Percentiles rank a stretch among this genome's conserved stretches.
Conservation (phyloP, 2,113 vertebrate genomes). For the Odontophorus gujanensis region DNA sequence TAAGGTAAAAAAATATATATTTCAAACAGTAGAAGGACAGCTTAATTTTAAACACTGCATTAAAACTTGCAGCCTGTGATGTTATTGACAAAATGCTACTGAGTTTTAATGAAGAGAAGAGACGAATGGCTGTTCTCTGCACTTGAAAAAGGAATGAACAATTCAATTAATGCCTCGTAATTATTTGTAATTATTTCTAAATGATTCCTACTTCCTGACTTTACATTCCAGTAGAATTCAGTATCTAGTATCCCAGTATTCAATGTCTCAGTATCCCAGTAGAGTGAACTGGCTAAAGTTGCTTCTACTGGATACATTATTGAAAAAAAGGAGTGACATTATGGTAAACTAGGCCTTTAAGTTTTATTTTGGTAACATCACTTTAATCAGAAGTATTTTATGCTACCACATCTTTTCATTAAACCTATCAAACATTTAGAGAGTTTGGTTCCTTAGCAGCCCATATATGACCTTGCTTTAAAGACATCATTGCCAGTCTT, state of each 20-base stretch:
- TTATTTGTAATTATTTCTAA: neutral
- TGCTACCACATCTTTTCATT: neutral
- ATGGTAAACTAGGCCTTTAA: neutral
- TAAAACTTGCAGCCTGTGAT: neutral
- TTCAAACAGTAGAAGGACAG: neutral
- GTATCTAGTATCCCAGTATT: too few species aligned
- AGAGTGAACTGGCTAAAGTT: too few species aligned
- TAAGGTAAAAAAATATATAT: neutral
- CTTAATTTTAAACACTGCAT: neutral
- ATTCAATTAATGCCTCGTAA: neutral
- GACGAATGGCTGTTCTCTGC: neutral
- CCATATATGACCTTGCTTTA: neutral
- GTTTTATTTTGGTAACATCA: neutral
- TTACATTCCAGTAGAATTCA: too few species aligned
- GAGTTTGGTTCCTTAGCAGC: neutral
- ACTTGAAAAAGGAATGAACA: neutral
- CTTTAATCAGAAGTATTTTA: neutral
- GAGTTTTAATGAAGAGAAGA: neutral
- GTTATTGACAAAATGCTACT: neutral
- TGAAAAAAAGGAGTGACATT: neutral
- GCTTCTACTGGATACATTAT: neutral
- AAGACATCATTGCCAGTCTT: neutral
- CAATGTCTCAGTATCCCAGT: too few species aligned
- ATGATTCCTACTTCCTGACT: too few species aligned
- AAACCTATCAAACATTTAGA: neutral